These are phyloP conservation scores for Muricea muricata DNA, from an alignment of 92 coral and sea anemone genomes.

Conservation along the genomic window DNA sequence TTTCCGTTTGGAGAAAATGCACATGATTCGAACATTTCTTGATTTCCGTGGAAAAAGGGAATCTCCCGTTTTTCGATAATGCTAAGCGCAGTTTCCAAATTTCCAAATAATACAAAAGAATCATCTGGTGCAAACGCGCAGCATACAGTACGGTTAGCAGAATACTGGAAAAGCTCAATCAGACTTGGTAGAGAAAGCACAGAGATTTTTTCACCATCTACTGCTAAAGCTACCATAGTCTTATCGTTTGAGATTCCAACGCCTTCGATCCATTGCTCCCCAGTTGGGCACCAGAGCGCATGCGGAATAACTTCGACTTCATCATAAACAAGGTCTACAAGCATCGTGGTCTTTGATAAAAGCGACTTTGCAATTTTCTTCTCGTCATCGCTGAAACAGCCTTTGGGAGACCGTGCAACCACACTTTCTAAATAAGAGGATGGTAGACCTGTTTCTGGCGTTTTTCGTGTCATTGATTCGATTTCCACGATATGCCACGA, in stretches of 20 bases:
- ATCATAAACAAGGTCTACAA: background rate
- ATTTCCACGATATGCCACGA: background rate
- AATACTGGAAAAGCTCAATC: background rate
- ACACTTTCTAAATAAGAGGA: background rate
- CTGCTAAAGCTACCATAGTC: background rate
- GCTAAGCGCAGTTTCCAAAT: background rate
- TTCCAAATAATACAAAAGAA: background rate
- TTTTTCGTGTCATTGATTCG: background rate
- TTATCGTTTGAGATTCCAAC: background rate
- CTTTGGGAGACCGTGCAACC: background rate
- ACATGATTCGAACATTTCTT: background rate
- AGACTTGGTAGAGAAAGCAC: background rate
- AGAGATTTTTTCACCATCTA: background rate
- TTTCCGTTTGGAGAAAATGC: constrained; percentile 1
- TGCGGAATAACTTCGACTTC: background rate
- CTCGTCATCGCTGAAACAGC: background rate
- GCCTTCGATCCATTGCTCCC: background rate
- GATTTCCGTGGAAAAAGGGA: background rate
- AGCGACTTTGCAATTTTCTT: background rate
- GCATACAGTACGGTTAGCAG: background rate
- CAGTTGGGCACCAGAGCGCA: background rate
- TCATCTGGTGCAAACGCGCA: background rate
- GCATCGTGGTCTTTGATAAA: background rate
- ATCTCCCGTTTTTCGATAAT: background rate
- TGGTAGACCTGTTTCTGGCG: background rate